Conservation (phyloP, 2,888 invertebrate species). For the Carabus problematicus region DNA sequence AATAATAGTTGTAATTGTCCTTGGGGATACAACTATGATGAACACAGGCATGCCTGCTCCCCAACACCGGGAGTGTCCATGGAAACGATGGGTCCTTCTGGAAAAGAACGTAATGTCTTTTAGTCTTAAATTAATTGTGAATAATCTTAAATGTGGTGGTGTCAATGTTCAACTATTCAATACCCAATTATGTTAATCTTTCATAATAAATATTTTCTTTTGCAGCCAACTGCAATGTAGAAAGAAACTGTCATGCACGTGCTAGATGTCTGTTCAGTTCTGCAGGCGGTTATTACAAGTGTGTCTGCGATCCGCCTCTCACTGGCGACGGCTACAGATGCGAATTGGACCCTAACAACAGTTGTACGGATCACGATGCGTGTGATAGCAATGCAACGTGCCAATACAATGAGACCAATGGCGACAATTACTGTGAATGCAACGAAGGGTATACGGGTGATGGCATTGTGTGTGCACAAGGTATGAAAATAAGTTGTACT, state of each 20-base stretch:
- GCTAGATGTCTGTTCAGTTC: constrained; percentile 76
- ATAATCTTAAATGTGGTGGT: too few relatives aligned
- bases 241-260: constrained; percentile 81
- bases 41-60: constrained; percentile 54
- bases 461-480: constrained; percentile 76
- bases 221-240: constrained; percentile 75
- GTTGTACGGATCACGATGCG: constrained; percentile 64
- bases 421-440: constrained; percentile 78
- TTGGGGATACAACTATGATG: constrained; percentile 56
- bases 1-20: constrained; percentile 59
- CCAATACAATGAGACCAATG: constrained; percentile 69
- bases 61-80: constrained; percentile 54
- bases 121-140: too few relatives aligned
- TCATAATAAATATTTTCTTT: constrained; percentile 53
- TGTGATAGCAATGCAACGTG: constrained; percentile 82
- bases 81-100: constrained; percentile 59
- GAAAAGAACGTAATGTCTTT: constrained; percentile 48
- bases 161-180: too few relatives aligned
- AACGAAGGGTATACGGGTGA: constrained; percentile 82
- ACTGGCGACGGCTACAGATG: constrained; percentile 85
- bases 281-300: constrained; percentile 65
- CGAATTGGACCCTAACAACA: constrained; percentile 62
- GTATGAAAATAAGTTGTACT: constrained; percentile 52
- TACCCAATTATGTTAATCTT: too few relatives aligned
- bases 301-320: constrained; percentile 84